Conservation (phyloP, 2,797 vertebrate species). For the Lepus townsendii region DNA sequence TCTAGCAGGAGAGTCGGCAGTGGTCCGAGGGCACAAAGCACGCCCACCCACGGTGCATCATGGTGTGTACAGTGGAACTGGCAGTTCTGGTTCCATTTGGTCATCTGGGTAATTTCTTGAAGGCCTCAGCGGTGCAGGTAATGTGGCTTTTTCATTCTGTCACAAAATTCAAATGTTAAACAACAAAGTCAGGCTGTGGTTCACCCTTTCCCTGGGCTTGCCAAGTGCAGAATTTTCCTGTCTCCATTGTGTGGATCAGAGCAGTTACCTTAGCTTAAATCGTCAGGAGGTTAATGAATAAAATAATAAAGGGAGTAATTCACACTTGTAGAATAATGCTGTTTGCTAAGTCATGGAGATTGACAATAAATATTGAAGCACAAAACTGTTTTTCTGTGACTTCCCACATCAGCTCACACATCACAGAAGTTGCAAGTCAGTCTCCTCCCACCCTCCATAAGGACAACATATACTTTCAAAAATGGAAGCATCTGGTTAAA, state of each 20-base stretch:
- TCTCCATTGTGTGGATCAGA: neutral
- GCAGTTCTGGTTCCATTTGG: neutral
- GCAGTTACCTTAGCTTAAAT: neutral
- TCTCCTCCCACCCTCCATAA: neutral
- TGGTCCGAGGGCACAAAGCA: no score
- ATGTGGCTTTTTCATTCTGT: neutral
- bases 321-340: neutral
- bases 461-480: constrained; percentile 70
- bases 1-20: neutral
- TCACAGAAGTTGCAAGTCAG: constrained; percentile 56
- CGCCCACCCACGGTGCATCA: fast-evolving
- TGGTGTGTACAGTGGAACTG: fast-evolving
- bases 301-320: neutral
- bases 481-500: constrained; percentile 81
- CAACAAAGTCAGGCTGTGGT: neutral
- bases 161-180: neutral
- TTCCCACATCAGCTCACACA: neutral
- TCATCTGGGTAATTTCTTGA: neutral
- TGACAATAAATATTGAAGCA: neutral
- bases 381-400: neutral
- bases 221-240: neutral
- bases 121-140: neutral
- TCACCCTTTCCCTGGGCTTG: neutral
- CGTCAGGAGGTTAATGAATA: neutral
- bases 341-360: neutral